Base-by-base conservation (phyloP, 1,140 invertebrate genomes). In the Trichonephila clavata region DNA sequence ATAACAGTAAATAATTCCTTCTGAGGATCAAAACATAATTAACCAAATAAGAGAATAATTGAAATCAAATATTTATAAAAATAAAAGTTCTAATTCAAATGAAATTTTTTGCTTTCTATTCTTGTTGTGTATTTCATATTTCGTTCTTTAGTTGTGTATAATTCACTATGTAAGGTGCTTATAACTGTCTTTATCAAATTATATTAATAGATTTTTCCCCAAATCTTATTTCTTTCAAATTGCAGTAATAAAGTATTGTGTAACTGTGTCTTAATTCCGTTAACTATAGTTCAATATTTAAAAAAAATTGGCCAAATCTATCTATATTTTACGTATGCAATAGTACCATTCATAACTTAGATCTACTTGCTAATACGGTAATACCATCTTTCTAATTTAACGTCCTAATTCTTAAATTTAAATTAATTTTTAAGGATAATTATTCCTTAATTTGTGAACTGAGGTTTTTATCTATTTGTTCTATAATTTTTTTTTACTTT, bases 101-200 rank as follows among this genome's bases (percentile, higher is more conserved):
- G 24, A 84, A 57, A 84, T n/a, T 84, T n/a, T 50, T 32, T 77
- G 27, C 32, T 59, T 27, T 7, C 24, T 84, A 84, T 24, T 50
- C 39, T 84, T 60, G 39, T 32, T 27, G 83, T 84, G 83, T 87
- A n/a, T n/a, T 68, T 60, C 61, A 39, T 87, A 32, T 60, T 61
- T 61, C 27, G 8, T n/a, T 61, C 59, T 63, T 61, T 39, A 65
- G 7, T 65, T 39, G 86, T 87, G 86, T 87, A 87, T 24, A 87
- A 43, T 87, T 20, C 86, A 65, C 86, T 87, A 87, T 87, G 59
- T 87, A 87, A 65, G 39, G 86, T 87, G 86, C 86, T 65, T 57
- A 65, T 63, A 87, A 87, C 61, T 87, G 60, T 24, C 14, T 65
- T 87, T 87, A 39, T 57, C 50, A 59, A 84, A 84, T 16, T 24